These are phyloP conservation scores for Pelobates fuscus DNA, from an alignment of 2,113 vertebrate genomes.

Conservation along the genomic window DNA sequence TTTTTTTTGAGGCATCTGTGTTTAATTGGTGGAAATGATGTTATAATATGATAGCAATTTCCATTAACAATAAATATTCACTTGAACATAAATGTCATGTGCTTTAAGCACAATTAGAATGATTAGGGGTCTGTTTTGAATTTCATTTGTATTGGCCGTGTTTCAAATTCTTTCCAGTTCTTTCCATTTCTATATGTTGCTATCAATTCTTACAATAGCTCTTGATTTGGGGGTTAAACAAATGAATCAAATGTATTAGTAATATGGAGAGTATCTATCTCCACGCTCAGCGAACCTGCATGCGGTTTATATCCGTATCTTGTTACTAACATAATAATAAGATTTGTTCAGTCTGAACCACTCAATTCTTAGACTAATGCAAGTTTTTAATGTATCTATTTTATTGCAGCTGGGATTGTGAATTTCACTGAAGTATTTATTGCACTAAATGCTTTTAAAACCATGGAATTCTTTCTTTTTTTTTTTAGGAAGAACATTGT, in stretches of 20 bases:
- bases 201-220: conserved; percentile 14
- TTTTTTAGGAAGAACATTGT: too few relatives aligned
- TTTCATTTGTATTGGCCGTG: conserved; percentile 59
- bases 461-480: too few relatives aligned
- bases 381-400: background rate
- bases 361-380: conserved; percentile 63
- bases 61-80: conserved; percentile 38
- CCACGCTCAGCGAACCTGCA: conserved; percentile 65
- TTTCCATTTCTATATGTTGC: conserved; percentile 5
- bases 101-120: conserved; percentile 20
- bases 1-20: conserved; percentile 17
- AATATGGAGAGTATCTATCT: conserved; percentile 50
- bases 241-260: conserved; percentile 45
- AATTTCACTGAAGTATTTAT: background rate
- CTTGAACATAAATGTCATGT: conserved; percentile 18
- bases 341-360: conserved; percentile 71
- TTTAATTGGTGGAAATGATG: conserved; percentile 30
- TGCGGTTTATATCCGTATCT: conserved; percentile 71
- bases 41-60: conserved; percentile 31
- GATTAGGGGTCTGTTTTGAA: conserved; percentile 44
- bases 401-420: background rate
- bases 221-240: conserved; percentile 53
- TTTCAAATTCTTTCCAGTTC: conserved; percentile 33
- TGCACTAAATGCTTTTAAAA: background rate
- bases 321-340: conserved; percentile 85